Evolutionary conservation across 2,797 vertebrate species (phyloP).

Genomic region (Hyperoplus immaculatus): DNA sequence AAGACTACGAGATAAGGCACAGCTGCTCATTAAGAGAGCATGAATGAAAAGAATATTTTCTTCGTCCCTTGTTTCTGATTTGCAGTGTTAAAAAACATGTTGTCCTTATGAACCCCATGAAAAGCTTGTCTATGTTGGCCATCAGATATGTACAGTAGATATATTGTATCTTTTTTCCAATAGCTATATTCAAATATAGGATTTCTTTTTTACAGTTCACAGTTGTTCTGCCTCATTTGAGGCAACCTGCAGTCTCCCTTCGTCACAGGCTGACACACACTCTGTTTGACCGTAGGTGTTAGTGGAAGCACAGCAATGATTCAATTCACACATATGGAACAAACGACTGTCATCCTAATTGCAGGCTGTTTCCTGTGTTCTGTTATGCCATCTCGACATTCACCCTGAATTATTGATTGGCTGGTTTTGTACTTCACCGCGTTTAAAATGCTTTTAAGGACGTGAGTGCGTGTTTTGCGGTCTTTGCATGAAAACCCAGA

Average conservation of each 20-base stretch:
- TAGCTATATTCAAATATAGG: not conserved
- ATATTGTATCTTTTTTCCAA: not conserved
- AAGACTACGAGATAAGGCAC: not conserved
- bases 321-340: slow-evolving; percentile 36
- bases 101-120: not conserved
- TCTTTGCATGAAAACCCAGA: slow-evolving; percentile 76
- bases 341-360: slow-evolving; percentile 66
- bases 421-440: slow-evolving; percentile 80
- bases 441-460: slow-evolving; percentile 80
- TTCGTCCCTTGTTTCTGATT: not conserved
- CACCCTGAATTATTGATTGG: slow-evolving; percentile 77
- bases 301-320: not conserved
- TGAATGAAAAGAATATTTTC: not conserved
- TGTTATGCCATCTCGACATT: slow-evolving; percentile 62
- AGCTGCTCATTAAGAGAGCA: not conserved
- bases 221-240: not conserved
- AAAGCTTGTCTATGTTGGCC: not conserved
- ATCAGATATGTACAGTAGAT: not conserved
- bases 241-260: not conserved
- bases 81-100: not conserved
- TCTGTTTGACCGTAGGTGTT: slow-evolving; percentile 22
- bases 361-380: slow-evolving; percentile 52
- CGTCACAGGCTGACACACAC: not conserved
- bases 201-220: not conserved
- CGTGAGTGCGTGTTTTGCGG: slow-evolving; percentile 77